A percentile compares a stretch with the other conserved stretches of the same genome.
Conservation (phyloP, 2,888 invertebrate species). For the Pristionchus japonicus region DNA sequence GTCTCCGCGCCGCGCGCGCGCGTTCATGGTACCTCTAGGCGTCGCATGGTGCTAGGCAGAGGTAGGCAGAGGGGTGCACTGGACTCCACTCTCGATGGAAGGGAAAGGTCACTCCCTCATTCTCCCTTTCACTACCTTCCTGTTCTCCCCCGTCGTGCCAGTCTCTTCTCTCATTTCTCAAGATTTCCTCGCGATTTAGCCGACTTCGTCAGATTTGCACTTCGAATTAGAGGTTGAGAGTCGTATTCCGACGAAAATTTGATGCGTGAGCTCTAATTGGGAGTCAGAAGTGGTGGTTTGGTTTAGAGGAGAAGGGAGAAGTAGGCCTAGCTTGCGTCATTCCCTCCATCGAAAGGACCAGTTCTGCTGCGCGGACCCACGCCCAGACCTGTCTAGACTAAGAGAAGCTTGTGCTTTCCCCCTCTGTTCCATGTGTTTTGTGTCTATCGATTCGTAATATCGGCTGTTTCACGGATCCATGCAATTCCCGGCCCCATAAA, state of each 20-base stretch:
- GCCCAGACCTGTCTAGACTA: background rate
- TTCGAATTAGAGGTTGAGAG: background rate
- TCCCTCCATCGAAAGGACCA: background rate
- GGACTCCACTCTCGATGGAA: background rate
- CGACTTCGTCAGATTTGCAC: background rate
- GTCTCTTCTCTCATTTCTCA: background rate
- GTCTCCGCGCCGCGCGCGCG: background rate
- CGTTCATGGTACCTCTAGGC: background rate
- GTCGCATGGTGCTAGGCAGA: constrained; percentile 27
- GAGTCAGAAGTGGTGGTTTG: background rate
- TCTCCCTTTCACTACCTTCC: constrained; percentile 16
- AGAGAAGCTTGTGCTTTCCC: background rate
- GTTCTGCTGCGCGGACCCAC: background rate
- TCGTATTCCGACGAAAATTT: background rate
- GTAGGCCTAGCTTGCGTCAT: background rate
- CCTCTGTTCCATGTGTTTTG: background rate
- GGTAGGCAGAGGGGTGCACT: constrained; percentile 12
- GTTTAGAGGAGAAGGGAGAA: background rate
- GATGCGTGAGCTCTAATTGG: background rate
- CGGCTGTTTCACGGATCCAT: background rate
- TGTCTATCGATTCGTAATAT: background rate
- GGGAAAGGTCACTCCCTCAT: constrained; percentile 13
- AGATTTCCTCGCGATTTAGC: background rate
- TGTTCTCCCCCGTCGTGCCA: background rate
- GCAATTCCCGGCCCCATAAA: background rate